Base-by-base conservation (phyloP, 2,113 vertebrate genomes). In the Stegostoma tigrinum region DNA sequence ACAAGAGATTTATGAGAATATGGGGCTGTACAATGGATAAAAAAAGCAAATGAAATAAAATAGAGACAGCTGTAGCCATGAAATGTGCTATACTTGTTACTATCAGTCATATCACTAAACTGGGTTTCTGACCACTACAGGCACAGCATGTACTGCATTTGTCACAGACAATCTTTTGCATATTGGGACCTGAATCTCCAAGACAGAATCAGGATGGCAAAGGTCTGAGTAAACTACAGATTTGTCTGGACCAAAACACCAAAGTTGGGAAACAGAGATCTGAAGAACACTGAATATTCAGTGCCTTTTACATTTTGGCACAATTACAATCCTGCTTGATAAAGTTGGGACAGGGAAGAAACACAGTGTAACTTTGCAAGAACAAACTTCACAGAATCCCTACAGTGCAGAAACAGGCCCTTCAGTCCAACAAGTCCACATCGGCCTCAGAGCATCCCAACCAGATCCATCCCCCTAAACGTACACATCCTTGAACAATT, bases 241-340 rank as follows among this genome's bases (percentile, higher is more conserved):
- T 42, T 93, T 38, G 6, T 66, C 66, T 66, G 38, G 61, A 93
- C 30, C 10, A 23, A 64, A 93, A 93, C 38, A 93, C 5, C 89
- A 93, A 93, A n/a, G 61, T 93, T 93, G 89, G 6, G 61, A 93
- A 93, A 93, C 14, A 93, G 34, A 30, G 21, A 64, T 91, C 89
- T 66, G 89, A 64, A 66, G 89, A 23, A n/a, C 64, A 93, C 61
- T 64, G 89, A 93, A 93, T 55, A 93, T 64, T 93, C 61, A 66
- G 89, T 66, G 89, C 89, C 89, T 93, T 93, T 93, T 66, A 8
- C 38, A 93, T n/a, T 64, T 93, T 23, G 23, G 66, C 89, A 27
- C 15, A 64, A n/a, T 2, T 90, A 64, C 27, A 90, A 90, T 61
- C 30, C 87, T 90, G 87, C 52, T 34, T 55, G 55, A 38, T 66